These are phyloP conservation scores for Cheirogaleus major DNA, from an alignment of 2,797 vertebrate genomes.

Conservation along the genomic window DNA sequence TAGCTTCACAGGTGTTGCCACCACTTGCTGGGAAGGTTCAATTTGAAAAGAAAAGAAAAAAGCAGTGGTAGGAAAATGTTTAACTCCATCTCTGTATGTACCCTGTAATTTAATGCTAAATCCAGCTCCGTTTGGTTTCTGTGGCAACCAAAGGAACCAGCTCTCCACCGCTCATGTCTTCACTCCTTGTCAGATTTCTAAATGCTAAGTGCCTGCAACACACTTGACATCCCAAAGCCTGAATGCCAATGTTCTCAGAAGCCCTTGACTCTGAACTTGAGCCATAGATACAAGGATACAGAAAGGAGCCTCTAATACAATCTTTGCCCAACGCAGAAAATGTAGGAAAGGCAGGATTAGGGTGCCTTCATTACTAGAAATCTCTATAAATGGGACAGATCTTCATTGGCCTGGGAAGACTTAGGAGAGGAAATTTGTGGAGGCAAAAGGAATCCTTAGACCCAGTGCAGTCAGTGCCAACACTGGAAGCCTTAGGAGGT, in stretches of 20 bases:
- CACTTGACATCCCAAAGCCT: not conserved
- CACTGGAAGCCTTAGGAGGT: not conserved
- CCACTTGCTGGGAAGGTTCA: not conserved
- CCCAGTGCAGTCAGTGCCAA: no score
- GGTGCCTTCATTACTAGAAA: not conserved
- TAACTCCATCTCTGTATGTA: not conserved
- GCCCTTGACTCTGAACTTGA: not conserved
- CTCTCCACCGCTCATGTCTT: conserved; percentile 23
- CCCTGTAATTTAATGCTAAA: conserved; percentile 70
- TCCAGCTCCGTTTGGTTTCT: conserved; percentile 61
- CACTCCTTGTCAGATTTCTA: not conserved
- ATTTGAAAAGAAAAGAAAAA: conserved; percentile 36
- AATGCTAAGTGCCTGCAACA: not conserved
- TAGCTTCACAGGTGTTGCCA: not conserved
- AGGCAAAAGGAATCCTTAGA: not conserved
- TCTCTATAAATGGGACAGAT: not conserved
- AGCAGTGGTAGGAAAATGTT: conserved; percentile 49
- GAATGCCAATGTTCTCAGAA: not conserved
- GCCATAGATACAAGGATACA: no score
- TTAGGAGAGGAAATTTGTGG: not conserved
- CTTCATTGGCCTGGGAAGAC: not conserved
- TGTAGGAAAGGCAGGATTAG: not conserved
- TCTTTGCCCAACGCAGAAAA: not conserved
- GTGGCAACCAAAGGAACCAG: conserved; percentile 64
- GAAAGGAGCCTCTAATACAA: not conserved